Conservation (phyloP, 2,113 vertebrate species). For the Cottus gobio region DNA sequence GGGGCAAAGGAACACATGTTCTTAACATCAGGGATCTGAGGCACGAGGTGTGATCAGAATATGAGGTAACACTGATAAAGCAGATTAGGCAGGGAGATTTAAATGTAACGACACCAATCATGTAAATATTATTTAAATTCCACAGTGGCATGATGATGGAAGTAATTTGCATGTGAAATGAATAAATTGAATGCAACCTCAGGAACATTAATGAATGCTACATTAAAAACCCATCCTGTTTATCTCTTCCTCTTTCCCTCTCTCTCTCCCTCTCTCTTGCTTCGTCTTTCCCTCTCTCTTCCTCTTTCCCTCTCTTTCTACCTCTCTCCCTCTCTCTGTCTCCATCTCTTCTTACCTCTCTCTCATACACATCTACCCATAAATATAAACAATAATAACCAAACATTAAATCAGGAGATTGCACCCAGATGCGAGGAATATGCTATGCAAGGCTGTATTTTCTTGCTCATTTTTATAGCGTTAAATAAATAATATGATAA, state of each 20-base stretch:
- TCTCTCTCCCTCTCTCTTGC: neutral
- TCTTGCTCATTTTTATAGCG: neutral
- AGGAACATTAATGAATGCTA: conserved; percentile 29
- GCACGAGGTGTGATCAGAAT: neutral
- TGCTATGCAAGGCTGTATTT: neutral
- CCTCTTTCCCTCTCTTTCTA: too few species aligned
- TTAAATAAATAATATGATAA: neutral
- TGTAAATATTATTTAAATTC: conserved; percentile 24
- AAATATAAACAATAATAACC: neutral
- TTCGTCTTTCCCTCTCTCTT: neutral
- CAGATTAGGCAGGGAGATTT: neutral
- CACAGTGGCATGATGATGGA: conserved; percentile 1
- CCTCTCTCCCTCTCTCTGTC: neutral
- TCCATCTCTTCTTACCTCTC: neutral
- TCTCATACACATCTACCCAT: neutral
- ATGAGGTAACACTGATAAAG: neutral
- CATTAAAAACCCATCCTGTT: conserved; percentile 23
- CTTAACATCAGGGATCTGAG: neutral
- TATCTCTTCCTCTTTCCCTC: neutral
- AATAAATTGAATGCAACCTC: conserved; percentile 37
- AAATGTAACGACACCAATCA: conserved; percentile 32
- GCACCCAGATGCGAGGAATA: neutral
- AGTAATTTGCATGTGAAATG: conserved; percentile 47
- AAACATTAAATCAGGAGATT: neutral
- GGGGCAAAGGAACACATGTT: neutral